phyloP scores from a whole-genome alignment of 1,140 invertebrate species.

The Babylonia areolata region DNA sequence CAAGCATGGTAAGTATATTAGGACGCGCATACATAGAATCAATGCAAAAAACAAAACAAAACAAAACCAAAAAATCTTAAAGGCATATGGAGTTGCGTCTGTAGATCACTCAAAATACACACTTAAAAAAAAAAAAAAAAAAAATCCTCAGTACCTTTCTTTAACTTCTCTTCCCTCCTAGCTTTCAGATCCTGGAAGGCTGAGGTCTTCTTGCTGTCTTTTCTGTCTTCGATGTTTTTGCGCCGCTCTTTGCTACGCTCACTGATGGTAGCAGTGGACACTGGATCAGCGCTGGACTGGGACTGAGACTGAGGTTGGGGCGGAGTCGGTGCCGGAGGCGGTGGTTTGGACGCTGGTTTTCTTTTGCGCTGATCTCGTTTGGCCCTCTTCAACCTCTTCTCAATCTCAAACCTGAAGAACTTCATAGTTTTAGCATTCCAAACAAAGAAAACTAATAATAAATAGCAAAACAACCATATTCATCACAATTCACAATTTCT shows the following conservation, averaged over 20 bases:
- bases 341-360: constrained; percentile 52
- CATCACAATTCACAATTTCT: too few relatives aligned
- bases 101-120: too few relatives aligned
- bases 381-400: constrained; percentile 92
- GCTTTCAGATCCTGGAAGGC: constrained; percentile 94
- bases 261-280: constrained; percentile 77
- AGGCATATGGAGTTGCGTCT: too few relatives aligned
- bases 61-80: too few relatives aligned
- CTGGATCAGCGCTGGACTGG: neutral
- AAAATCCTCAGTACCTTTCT: too few relatives aligned
- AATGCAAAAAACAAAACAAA: too few relatives aligned
- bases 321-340: constrained; percentile 33
- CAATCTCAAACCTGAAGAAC: constrained; percentile 95
- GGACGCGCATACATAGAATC: too few relatives aligned
- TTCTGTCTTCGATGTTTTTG: constrained; percentile 89
- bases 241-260: constrained; percentile 91
- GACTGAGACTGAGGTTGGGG: neutral
- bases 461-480: too few relatives aligned
- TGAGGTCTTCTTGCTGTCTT: constrained; percentile 90
- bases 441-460: too few relatives aligned
- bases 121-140: too few relatives aligned
- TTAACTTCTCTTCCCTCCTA: constrained; percentile 87
- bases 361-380: constrained; percentile 84
- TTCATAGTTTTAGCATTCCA: too few relatives aligned
- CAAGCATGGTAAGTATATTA: too few relatives aligned